phyloP scores from a whole-genome alignment of 2,888 invertebrate genomes.

The Heteromurus nitidus region DNA sequence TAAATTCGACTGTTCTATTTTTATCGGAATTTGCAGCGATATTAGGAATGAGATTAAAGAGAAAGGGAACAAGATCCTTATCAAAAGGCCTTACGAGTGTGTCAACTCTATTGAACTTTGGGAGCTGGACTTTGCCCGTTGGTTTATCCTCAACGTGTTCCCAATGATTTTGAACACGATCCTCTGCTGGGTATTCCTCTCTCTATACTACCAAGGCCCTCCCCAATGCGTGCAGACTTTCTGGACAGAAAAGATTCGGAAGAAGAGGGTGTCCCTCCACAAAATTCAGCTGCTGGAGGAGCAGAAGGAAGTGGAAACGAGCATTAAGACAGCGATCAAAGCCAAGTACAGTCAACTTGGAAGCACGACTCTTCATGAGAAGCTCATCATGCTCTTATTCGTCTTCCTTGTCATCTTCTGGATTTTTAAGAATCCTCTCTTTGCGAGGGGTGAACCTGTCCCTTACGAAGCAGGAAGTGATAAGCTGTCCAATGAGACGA shows the following conservation, averaged over 20 bases:
- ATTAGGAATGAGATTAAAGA: not conserved
- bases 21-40: not conserved
- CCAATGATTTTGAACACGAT: slow-evolving; percentile 68
- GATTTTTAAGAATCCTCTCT: slow-evolving; percentile 91
- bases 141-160: slow-evolving; percentile 68
- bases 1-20: not conserved
- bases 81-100: not conserved
- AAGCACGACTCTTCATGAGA: slow-evolving; percentile 86
- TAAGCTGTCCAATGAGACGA: not conserved
- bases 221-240: slow-evolving; percentile 38
- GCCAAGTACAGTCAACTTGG: slow-evolving; percentile 87
- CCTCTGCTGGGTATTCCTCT: slow-evolving; percentile 64
- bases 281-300: not conserved
- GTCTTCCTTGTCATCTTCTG: slow-evolving; percentile 87
- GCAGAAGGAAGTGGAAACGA: slow-evolving; percentile 63
- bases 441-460: slow-evolving; percentile 86
- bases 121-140: slow-evolving; percentile 67
- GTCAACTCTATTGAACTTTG: slow-evolving; percentile 16
- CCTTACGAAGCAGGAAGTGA: slow-evolving; percentile 80
- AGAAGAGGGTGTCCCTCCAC: not conserved
- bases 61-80: not conserved
- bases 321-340: slow-evolving; percentile 81
- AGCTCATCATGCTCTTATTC: slow-evolving; percentile 84
- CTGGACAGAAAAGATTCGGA: slow-evolving; percentile 43
- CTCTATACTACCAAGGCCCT: slow-evolving; percentile 67